Evolutionary conservation across 2,113 vertebrate genomes (phyloP).

Genomic region (Carassius carassius): DNA sequence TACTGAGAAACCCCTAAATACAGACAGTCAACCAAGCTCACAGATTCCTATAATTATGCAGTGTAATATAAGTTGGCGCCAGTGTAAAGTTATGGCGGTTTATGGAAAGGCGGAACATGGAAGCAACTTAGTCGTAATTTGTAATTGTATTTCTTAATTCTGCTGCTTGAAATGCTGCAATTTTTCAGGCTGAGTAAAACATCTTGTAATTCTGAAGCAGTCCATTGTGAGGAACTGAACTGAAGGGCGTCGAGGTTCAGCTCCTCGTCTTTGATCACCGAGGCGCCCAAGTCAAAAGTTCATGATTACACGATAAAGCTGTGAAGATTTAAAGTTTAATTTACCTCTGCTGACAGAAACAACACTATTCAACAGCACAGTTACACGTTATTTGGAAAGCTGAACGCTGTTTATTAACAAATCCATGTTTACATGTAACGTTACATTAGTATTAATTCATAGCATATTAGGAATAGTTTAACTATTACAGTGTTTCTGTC

Average conservation of each 20-base stretch:
- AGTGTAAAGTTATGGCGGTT: neutral
- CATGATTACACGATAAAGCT: constrained; percentile 26
- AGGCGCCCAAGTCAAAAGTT: constrained; percentile 19
- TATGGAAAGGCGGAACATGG: neutral
- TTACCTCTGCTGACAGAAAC: neutral
- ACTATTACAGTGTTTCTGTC: no score
- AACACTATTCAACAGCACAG: neutral
- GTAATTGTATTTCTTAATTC: neutral
- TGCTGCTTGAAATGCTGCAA: neutral
- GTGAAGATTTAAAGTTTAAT: neutral
- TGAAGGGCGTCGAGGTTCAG: no score
- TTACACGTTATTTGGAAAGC: neutral
- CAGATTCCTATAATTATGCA: neutral
- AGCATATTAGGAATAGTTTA: neutral
- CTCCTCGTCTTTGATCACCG: neutral
- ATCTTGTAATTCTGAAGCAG: no score
- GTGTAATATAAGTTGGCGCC: neutral
- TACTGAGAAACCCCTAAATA: neutral
- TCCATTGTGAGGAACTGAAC: constrained; percentile 5
- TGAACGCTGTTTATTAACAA: neutral
- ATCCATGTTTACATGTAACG: neutral
- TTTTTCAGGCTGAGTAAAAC: no score
- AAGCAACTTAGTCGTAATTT: neutral
- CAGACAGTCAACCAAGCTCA: neutral
- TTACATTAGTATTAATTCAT: neutral